phyloP scores from a whole-genome alignment of 2,888 invertebrate genomes.

The Trichogramma evanescens region DNA sequence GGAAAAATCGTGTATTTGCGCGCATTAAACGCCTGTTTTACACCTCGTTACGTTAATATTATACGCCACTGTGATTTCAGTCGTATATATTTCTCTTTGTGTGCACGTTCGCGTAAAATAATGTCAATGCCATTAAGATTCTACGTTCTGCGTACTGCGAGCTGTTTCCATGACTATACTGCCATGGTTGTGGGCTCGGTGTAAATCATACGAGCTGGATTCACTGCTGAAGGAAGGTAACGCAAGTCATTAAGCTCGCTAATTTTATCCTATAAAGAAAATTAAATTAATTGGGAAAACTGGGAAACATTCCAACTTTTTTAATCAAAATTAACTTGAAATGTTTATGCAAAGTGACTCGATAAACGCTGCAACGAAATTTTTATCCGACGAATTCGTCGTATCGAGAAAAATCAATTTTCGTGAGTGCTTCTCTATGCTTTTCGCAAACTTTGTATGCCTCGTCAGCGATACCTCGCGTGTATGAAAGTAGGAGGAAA shows the following conservation, averaged over 20 bases:
- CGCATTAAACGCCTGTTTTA: constrained; percentile 16
- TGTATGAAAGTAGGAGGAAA: background rate
- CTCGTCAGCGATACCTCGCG: constrained; percentile 11
- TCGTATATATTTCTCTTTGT: too few species aligned
- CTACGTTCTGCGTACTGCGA: background rate
- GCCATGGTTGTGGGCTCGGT: too few species aligned
- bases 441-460: constrained; percentile 9
- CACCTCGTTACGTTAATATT: background rate
- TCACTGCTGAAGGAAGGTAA: too few species aligned
- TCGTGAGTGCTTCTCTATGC: constrained; percentile 12
- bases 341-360: background rate
- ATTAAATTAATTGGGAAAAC: too few species aligned
- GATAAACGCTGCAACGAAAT: background rate
- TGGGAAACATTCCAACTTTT: too few species aligned
- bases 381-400: background rate
- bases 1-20: background rate
- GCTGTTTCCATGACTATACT: constrained; percentile 6
- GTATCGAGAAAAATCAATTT: constrained; percentile 11
- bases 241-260: too few species aligned
- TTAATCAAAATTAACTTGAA: too few species aligned
- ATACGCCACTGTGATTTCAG: too few species aligned
- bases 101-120: constrained; percentile 6
- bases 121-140: constrained; percentile 15
- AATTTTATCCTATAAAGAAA: too few species aligned
- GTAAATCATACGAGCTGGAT: too few species aligned